Base-by-base conservation (phyloP, 1,140 invertebrate genomes). In the Caenorhabditis remanei region DNA sequence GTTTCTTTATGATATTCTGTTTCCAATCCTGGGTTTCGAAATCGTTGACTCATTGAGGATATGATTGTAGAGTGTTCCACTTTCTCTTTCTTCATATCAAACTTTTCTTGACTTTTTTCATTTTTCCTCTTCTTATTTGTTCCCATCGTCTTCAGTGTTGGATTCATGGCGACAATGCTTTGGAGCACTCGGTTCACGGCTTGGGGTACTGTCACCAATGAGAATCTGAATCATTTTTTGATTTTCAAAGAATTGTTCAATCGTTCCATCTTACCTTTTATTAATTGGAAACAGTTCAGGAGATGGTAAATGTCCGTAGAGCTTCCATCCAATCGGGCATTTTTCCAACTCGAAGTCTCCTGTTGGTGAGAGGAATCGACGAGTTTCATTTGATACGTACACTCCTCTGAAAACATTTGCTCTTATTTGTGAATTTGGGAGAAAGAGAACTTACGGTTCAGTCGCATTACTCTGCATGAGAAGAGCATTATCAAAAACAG, bases 201-300 rank as follows among this genome's bases (percentile, higher is more conserved):
- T 79, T 92, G 91, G 13, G 91, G 90, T 24, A 92, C 84, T 4
- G 91, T 93, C 24, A 91, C 85, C 63, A 92, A 71, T 21, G 92
- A 93, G 75, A 93, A 91, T 56, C 91, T 87, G 55, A 88, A 19
- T 86, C 89, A 79, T 48, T 61, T 46, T 43, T 58, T 56, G 40
- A 19, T 71, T 16, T 14, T 9, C 0, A 8, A 67, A 43, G 7
- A 19, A 0, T 9, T 53, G 11, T 3, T 16, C 16, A 16, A 53
- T 53, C 32, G 32, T 32, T 32, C 32, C 32, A 2, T 32, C 32
- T 2, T 75, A 88, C 87, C 87, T 79, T 75, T 88, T 88, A 41
- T 85, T 88, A 7, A 85, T 46, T 9, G 89, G 88, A 53, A 87
- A 87, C 58, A 83, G 58, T 48, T 79, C 63, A 13, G 61, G 87